These are phyloP conservation scores for Asobara japonica DNA, from an alignment of 1,140 invertebrate species.

Conservation along the genomic window DNA sequence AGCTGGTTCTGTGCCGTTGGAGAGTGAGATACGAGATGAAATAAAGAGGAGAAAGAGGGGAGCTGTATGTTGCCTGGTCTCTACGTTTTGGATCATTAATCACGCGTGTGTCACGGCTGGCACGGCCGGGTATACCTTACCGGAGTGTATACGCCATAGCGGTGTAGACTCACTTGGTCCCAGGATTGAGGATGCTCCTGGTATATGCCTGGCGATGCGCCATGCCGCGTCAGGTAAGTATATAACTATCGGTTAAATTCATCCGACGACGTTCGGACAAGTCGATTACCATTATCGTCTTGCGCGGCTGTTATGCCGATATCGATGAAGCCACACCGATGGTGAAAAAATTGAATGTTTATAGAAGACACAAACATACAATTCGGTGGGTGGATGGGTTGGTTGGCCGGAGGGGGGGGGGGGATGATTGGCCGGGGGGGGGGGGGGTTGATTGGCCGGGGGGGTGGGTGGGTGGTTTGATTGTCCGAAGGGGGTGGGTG, in stretches of 20 bases:
- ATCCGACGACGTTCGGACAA: conserved; percentile 51
- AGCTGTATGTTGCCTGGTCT: conserved; percentile 54
- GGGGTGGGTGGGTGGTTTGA: too few species aligned
- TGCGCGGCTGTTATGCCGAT: background rate
- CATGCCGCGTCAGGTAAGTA: conserved; percentile 9
- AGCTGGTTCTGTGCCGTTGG: background rate
- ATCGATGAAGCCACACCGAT: background rate
- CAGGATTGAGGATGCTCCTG: conserved; percentile 56
- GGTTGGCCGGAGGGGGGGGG: background rate
- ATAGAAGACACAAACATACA: too few species aligned
- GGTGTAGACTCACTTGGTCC: conserved; percentile 41
- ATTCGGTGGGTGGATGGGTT: too few species aligned
- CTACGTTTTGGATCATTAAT: conserved; percentile 64
- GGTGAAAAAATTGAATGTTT: too few species aligned
- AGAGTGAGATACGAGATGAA: conserved; percentile 22
- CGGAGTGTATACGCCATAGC: conserved; percentile 55
- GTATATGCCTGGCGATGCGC: conserved; percentile 41
- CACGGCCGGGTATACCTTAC: conserved; percentile 63
- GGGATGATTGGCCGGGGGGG: background rate
- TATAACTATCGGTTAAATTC: conserved; percentile 9
- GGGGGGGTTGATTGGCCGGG: background rate
- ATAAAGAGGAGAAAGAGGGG: conserved; percentile 29
- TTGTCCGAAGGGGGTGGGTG: too few species aligned
- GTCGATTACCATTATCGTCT: conserved; percentile 56
- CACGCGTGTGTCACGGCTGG: conserved; percentile 65